These are phyloP conservation scores for Sinelater perroti DNA, from an alignment of 2,888 invertebrate genomes.

Conservation along the genomic window DNA sequence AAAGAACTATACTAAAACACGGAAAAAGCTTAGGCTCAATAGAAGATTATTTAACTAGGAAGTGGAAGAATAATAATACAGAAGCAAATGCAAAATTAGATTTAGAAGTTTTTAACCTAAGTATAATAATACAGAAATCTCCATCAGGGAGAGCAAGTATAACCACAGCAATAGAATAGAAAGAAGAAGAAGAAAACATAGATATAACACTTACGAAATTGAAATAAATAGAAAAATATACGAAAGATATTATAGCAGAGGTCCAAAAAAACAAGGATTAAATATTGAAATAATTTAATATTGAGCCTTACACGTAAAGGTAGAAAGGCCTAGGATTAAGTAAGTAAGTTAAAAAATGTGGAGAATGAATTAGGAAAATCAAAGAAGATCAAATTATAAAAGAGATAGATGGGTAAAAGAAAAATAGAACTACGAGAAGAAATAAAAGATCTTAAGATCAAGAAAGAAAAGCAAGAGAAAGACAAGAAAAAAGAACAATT, in stretches of 20 bases:
- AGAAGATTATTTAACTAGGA: background rate
- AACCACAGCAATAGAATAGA: background rate
- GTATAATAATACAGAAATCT: background rate
- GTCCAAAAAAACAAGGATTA: constrained; percentile 3
- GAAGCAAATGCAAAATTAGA: background rate
- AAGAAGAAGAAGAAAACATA: background rate
- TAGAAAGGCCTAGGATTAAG: background rate
- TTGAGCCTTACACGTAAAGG: too few species aligned
- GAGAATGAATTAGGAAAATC: background rate
- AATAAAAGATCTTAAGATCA: background rate
- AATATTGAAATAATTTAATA: too few species aligned
- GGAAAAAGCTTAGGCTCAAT: background rate
- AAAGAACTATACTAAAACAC: background rate
- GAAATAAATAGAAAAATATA: background rate
- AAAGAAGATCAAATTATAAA: background rate
- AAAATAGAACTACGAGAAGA: constrained; percentile 1
- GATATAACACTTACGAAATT: constrained; percentile 1
- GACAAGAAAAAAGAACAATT: background rate
- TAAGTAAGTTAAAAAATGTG: constrained; percentile 4
- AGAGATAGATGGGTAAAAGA: constrained; percentile 5
- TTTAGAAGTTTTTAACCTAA: background rate
- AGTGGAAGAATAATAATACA: background rate
- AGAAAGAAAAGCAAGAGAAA: background rate
- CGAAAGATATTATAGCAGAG: background rate
- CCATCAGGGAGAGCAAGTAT: background rate